Evolutionary conservation across 2,888 invertebrate genomes (phyloP).

Genomic region (Eustalomyia histrio): DNA sequence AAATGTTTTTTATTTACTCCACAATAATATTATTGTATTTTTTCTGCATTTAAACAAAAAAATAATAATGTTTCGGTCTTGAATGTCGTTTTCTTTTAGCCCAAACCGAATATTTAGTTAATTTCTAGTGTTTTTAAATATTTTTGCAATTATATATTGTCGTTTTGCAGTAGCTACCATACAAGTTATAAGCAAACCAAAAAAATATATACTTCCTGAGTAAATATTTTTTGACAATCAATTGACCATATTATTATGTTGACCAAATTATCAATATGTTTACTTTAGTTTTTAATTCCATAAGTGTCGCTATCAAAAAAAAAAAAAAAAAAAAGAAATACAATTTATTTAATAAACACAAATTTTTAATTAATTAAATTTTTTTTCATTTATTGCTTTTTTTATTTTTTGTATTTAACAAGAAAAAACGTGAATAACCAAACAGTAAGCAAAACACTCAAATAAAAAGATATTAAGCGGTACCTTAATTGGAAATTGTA

Average conservation of each 20-base stretch:
- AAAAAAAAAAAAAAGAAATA: too few relatives aligned
- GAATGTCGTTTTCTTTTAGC: too few relatives aligned
- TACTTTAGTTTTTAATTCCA: constrained; percentile 11
- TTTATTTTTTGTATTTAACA: constrained; percentile 7
- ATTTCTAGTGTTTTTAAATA: too few relatives aligned
- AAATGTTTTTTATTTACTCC: too few relatives aligned
- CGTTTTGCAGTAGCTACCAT: too few relatives aligned
- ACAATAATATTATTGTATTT: too few relatives aligned
- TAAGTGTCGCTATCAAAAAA: neutral
- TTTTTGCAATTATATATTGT: too few relatives aligned
- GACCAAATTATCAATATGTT: neutral
- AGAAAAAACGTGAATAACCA: constrained; percentile 35
- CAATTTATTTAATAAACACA: constrained; percentile 22
- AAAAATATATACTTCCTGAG: neutral
- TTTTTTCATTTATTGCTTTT: constrained; percentile 30
- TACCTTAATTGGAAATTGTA: constrained; percentile 68
- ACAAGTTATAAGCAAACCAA: too few relatives aligned
- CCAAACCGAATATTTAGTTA: too few relatives aligned
- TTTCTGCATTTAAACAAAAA: too few relatives aligned
- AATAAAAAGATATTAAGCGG: constrained; percentile 61
- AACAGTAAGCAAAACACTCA: constrained; percentile 34
- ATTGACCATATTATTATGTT: constrained; percentile 3
- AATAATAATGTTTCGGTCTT: too few relatives aligned
- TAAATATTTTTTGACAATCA: neutral
- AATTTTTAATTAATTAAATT: constrained; percentile 50